A percentile compares a stretch with the other conserved stretches of the same genome.
Conservation (phyloP, 2,113 vertebrate species). For the Phoenicopterus ruber region DNA sequence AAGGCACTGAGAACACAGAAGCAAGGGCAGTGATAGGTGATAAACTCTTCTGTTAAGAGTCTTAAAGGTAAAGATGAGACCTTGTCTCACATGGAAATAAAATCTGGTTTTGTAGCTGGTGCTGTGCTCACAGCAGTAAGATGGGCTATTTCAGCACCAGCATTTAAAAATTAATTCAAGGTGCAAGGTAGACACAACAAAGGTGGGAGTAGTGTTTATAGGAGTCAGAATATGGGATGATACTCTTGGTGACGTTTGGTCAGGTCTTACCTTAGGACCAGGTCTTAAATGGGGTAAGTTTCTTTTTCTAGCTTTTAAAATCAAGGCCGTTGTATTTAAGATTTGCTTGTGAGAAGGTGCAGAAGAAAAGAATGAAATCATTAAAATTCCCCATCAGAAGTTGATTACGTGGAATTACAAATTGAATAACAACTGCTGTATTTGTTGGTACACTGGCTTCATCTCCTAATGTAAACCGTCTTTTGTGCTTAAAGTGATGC, state of each 20-base stretch:
- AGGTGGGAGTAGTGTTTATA: background rate
- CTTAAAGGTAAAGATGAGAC: background rate
- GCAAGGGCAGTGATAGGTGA: background rate
- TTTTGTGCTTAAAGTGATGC: background rate
- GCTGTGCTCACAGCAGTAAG: background rate
- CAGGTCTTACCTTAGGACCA: background rate
- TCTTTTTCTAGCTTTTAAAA: background rate
- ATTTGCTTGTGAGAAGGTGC: background rate
- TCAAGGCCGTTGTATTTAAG: background rate
- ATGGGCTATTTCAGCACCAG: background rate
- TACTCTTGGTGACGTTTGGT: background rate
- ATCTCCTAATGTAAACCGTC: background rate
- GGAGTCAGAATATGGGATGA: background rate
- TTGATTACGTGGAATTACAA: background rate
- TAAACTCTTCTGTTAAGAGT: background rate
- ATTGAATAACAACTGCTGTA: background rate
- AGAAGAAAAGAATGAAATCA: background rate
- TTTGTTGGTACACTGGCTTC: background rate
- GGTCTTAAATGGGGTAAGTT: background rate
- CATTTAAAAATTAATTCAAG: background rate
- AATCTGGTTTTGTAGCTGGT: background rate
- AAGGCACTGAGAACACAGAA: background rate
- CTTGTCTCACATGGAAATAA: background rate
- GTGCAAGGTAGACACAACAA: background rate
- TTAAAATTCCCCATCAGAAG: background rate